Percentiles rank a stretch among this genome's conserved stretches.
Conservation (phyloP, 2,797 vertebrate genomes). For the Sebastolobus altivelis region DNA sequence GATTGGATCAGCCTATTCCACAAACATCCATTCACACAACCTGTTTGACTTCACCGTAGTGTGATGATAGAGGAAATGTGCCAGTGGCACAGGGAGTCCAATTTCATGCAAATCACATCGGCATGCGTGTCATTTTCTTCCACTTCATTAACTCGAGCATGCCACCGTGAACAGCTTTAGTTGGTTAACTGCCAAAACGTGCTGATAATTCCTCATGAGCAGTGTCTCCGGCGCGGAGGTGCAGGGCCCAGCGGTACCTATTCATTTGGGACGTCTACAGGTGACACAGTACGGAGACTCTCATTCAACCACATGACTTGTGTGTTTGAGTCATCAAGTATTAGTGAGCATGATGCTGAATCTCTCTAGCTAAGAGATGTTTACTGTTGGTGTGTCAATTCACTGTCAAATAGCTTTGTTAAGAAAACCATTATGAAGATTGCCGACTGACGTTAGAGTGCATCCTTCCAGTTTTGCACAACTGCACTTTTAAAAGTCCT, state of each 20-base stretch:
- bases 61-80: not conserved
- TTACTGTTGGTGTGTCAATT: not conserved
- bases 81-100: slow-evolving; percentile 3
- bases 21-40: not conserved
- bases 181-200: no score
- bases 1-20: not conserved
- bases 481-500: not conserved
- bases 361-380: not conserved
- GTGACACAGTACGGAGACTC: not conserved
- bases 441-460: not conserved
- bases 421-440: not conserved
- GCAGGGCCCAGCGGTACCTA: not conserved
- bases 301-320: not conserved
- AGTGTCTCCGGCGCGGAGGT: not conserved
- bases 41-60: not conserved
- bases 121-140: slow-evolving; percentile 6
- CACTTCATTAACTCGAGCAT: slow-evolving; percentile 4
- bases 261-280: not conserved
- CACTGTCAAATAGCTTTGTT: not conserved
- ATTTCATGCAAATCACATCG: slow-evolving; percentile 26
- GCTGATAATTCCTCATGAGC: not conserved
- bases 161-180: slow-evolving; percentile 1
- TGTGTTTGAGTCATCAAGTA: not conserved
- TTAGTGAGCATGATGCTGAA: not conserved
- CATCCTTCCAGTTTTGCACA: not conserved